phyloP scores from a whole-genome alignment of 2,113 vertebrate genomes.

The Mirounga angustirostris region DNA sequence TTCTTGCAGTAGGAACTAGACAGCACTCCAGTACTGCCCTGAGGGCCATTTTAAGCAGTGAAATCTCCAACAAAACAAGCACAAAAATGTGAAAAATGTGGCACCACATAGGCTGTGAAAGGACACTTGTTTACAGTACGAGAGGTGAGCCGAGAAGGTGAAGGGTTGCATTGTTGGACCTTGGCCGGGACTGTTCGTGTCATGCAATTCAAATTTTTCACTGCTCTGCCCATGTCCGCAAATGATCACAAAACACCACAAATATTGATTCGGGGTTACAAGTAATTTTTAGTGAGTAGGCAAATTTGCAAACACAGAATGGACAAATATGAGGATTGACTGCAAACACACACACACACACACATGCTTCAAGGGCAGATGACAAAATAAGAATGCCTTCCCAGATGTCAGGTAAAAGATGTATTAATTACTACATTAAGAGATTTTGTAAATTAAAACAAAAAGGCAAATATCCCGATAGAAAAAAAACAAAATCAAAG shows the following conservation, averaged over 20 bases:
- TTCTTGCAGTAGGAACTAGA: neutral
- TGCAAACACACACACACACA: neutral
- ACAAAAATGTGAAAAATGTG: neutral
- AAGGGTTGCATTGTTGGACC: neutral
- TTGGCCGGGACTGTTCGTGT: neutral
- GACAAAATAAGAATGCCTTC: neutral
- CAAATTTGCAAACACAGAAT: neutral
- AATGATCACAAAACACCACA: neutral
- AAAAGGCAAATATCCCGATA: slow-evolving; percentile 32
- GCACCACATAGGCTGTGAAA: neutral
- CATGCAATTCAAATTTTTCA: neutral
- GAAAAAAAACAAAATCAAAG: neutral
- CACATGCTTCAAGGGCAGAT: slow-evolving; percentile 34
- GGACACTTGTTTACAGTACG: neutral
- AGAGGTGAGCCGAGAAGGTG: neutral
- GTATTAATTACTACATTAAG: neutral
- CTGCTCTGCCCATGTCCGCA: neutral
- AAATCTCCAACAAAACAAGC: neutral
- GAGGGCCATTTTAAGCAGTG: neutral
- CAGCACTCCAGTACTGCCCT: neutral
- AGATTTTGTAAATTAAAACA: neutral
- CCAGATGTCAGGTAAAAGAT: neutral
- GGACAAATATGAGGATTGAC: neutral
- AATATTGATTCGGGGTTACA: neutral
- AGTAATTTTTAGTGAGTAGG: neutral